phyloP scores from a whole-genome alignment of 2,888 invertebrate species.

The Dichetophora obliterata region DNA sequence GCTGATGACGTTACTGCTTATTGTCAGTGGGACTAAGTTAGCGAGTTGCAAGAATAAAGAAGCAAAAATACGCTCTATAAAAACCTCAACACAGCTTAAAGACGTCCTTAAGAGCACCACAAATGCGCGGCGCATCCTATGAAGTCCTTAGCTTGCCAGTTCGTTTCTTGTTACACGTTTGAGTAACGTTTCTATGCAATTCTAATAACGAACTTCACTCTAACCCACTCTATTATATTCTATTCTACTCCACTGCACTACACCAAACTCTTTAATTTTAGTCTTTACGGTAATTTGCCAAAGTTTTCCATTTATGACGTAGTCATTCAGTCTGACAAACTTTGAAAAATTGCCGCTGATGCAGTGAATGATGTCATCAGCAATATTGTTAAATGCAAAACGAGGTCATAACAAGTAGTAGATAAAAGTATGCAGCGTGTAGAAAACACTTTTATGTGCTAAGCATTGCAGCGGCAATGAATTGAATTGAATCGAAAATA shows the following conservation, averaged over 20 bases:
- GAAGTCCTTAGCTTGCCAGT: background rate
- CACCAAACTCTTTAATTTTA: background rate
- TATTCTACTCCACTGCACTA: background rate
- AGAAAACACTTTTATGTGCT: background rate
- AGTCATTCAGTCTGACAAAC: slow-evolving; percentile 15
- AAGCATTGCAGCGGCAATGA: background rate
- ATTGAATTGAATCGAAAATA: background rate
- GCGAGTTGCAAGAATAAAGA: background rate
- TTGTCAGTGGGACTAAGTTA: background rate
- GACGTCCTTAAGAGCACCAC: background rate
- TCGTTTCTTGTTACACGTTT: background rate
- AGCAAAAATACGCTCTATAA: background rate
- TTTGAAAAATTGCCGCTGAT: slow-evolving; percentile 10
- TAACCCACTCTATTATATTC: background rate
- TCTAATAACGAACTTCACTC: background rate
- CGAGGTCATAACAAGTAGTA: slow-evolving; percentile 9
- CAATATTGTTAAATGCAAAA: slow-evolving; percentile 3
- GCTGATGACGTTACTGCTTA: slow-evolving; percentile 1
- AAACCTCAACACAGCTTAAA: background rate
- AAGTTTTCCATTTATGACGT: background rate
- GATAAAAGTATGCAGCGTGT: background rate
- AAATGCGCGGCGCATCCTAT: background rate
- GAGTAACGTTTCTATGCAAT: background rate
- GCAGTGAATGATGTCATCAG: slow-evolving; percentile 33
- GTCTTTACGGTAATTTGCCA: background rate